A percentile compares a stretch with the other conserved stretches of the same genome.
Conservation (phyloP, 2,888 invertebrate species). For the Artemia sinica region DNA sequence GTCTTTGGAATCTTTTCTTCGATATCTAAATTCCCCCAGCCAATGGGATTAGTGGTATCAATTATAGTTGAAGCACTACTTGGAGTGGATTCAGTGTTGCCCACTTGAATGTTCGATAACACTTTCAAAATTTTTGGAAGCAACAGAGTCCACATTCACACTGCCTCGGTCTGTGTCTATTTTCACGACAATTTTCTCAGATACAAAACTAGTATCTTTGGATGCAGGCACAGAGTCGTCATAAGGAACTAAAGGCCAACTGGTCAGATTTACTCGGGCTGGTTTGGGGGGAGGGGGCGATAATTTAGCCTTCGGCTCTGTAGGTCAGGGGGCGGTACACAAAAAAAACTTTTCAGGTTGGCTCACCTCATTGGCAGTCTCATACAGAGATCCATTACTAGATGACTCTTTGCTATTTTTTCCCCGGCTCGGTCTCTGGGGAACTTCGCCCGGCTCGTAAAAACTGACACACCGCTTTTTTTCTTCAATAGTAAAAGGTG, state of each 20-base stretch:
- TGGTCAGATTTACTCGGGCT: background rate
- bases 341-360: constrained; percentile 1
- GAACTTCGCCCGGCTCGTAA: background rate
- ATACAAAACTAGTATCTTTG: background rate
- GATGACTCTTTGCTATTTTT: background rate
- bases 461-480: constrained; percentile 6
- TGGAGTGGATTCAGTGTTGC: background rate
- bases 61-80: background rate
- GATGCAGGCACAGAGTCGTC: background rate
- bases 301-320: too few relatives aligned
- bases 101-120: background rate
- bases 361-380: constrained; percentile 6
- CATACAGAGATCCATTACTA: constrained; percentile 3
- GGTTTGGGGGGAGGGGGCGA: background rate
- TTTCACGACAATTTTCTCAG: background rate
- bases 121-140: background rate
- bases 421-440: background rate
- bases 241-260: background rate
- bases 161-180: background rate
- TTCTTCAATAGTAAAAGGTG: background rate
- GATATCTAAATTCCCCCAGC: background rate
- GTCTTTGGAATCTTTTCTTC: background rate
- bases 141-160: background rate
- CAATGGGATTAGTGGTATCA: background rate
- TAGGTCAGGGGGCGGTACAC: background rate